These are phyloP conservation scores for Neoitamus cyanurus DNA, from an alignment of 2,888 invertebrate species.

Conservation along the genomic window DNA sequence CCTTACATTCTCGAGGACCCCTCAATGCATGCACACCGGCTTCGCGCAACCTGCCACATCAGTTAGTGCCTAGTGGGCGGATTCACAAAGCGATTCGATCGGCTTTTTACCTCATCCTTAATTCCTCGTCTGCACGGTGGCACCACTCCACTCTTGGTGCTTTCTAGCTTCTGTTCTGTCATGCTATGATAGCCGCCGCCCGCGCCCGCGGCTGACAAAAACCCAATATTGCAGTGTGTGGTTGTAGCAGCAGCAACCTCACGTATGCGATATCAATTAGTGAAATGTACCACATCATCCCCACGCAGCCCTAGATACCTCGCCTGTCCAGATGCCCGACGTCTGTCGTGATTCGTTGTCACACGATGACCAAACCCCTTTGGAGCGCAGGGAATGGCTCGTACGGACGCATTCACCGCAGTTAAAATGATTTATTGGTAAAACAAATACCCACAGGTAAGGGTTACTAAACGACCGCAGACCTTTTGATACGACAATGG, in stretches of 20 bases:
- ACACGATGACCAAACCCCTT: slow-evolving; percentile 4
- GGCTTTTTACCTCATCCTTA: background rate
- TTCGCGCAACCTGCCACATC: background rate
- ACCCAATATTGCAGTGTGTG: background rate
- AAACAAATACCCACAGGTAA: slow-evolving; percentile 25
- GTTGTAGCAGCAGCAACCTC: slow-evolving; percentile 6
- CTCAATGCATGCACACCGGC: background rate
- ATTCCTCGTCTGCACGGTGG: background rate
- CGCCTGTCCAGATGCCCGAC: background rate
- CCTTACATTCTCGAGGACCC: background rate
- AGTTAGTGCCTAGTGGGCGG: background rate
- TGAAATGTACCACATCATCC: slow-evolving; percentile 24
- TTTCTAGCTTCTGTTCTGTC: background rate
- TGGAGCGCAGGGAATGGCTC: background rate
- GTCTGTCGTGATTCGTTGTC: slow-evolving; percentile 13
- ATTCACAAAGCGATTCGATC: background rate
- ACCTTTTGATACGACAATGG: background rate
- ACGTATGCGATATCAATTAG: slow-evolving; percentile 40
- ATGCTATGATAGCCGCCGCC: background rate
- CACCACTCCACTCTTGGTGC: background rate
- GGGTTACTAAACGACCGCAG: background rate
- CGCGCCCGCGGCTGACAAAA: background rate
- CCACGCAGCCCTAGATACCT: background rate
- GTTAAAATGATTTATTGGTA: slow-evolving; percentile 28
- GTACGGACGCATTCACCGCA: slow-evolving; percentile 8